Base-by-base conservation (phyloP, 2,888 invertebrate genomes). In the Spicauda simplicius region DNA sequence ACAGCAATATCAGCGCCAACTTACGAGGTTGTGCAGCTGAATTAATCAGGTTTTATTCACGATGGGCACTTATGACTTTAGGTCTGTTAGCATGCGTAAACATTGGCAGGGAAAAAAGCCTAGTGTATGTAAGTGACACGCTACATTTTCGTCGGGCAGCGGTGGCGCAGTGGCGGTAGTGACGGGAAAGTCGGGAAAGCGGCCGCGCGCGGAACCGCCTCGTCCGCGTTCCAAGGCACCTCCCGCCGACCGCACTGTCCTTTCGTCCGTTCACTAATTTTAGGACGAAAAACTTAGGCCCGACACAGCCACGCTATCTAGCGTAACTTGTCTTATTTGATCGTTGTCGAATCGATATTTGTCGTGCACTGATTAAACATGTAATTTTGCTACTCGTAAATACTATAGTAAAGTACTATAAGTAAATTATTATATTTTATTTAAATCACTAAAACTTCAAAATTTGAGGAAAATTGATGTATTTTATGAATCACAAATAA, bases 171-270 rank as follows among this genome's bases (percentile, higher is more conserved):
- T 76, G 72, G 75, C 74, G 74, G 71, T 63, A 74, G 70, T 73
- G 73, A 76, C 80, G 83, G 88, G 88, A 90, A 90, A 90, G 88
- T 87, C 86, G 88, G 90, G 88, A 91, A 90, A 89, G 89, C 77
- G 75, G 74, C 50, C 76, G 78, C 80, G 78, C 83, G 81, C 80
- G 73, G 73, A 76, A 72, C 73, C 74, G 74, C 70, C 77, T 80
- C 81, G 83, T 86, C 85, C 88, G 88, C 89, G 87, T 87, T 88
- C 87, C 87, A 78, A 80, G 80, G 81, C 79, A 79, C 81, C 77
- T 76, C 77, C 77, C 73, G 64, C 63, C 71, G 69, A 64, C 58
- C 72, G 72, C 75, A 72, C 74, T 78, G 79, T 79, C 80, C 81
- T 77, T 79, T 77, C 72, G 74, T 74, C 78, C 83, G 84, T 85